Conservation (phyloP, 2,113 vertebrate genomes). For the Cepphus grylle region DNA sequence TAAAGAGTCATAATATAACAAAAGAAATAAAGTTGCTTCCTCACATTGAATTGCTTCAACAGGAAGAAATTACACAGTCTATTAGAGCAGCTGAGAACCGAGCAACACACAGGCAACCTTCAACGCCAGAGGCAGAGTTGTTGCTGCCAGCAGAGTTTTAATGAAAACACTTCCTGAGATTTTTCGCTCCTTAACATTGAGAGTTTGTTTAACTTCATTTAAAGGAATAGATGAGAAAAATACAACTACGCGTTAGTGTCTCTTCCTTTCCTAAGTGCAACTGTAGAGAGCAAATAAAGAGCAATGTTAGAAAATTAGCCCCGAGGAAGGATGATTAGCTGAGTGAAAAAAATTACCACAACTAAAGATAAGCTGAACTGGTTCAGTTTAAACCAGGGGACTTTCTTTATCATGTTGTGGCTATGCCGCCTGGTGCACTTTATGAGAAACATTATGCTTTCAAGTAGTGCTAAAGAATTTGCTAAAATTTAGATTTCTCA, state of each 20-base stretch:
- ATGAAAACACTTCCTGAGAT: slow-evolving; percentile 6
- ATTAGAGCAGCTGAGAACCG: neutral
- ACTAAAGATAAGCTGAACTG: neutral
- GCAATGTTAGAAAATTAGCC: neutral
- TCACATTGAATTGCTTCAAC: neutral
- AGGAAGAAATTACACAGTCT: neutral
- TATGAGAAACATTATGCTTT: neutral
- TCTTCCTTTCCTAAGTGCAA: neutral
- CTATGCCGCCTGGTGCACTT: neutral
- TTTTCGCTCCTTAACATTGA: neutral
- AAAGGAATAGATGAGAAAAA: slow-evolving; percentile 15
- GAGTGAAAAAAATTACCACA: neutral
- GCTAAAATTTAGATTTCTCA: neutral
- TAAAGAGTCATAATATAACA: neutral
- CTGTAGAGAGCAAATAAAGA: slow-evolving; percentile 16
- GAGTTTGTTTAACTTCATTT: slow-evolving; percentile 14
- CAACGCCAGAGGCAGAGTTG: neutral
- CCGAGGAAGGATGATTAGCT: neutral
- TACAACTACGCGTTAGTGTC: neutral
- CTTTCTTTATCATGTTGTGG: neutral
- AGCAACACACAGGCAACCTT: neutral
- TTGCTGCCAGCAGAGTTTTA: slow-evolving; percentile 4
- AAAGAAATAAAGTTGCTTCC: neutral
- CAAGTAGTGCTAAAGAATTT: neutral
- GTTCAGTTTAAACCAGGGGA: neutral